A percentile compares a stretch with the other conserved stretches of the same genome.
Conservation (phyloP, 2,888 invertebrate species). For the Exephanes ischioxanthus region DNA sequence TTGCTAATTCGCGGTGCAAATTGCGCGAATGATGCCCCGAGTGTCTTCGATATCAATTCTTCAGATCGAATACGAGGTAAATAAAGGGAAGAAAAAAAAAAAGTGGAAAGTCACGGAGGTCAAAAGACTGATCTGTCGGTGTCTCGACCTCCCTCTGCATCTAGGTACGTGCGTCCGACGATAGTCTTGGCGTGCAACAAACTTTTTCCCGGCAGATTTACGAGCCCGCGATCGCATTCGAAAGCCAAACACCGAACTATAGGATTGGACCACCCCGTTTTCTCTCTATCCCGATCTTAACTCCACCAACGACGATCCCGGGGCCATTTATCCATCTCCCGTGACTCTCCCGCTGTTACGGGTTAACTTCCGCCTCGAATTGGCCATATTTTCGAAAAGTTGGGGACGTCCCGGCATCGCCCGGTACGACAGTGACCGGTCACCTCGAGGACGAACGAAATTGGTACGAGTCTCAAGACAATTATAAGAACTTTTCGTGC, state of each 20-base stretch:
- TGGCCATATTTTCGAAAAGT: constrained; percentile 66
- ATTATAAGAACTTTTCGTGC: no score
- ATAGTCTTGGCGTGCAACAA: constrained; percentile 74
- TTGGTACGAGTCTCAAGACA: constrained; percentile 59
- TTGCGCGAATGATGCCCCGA: constrained; percentile 48
- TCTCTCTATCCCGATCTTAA: constrained; percentile 69
- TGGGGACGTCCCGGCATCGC: no score
- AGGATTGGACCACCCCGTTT: constrained; percentile 50
- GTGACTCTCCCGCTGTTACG: constrained; percentile 8
- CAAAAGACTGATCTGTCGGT: constrained; percentile 66
- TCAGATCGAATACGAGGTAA: constrained; percentile 12
- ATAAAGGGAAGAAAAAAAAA: background rate
- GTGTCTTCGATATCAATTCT: constrained; percentile 21
- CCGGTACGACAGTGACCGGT: no score
- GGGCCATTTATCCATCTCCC: constrained; percentile 72
- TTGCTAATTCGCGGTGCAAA: constrained; percentile 47
- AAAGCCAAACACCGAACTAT: constrained; percentile 73
- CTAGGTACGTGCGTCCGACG: constrained; percentile 29
- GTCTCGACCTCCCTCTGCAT: background rate
- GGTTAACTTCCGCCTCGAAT: constrained; percentile 19
- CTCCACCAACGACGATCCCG: constrained; percentile 71
- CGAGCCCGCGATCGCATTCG: constrained; percentile 74
- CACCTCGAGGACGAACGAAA: no score
- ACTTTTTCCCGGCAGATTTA: constrained; percentile 78
- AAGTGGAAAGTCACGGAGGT: constrained; percentile 30